A percentile compares a stretch with the other conserved stretches of the same genome.
Conservation (phyloP, 2,888 invertebrate species). For the Halocaridina rubra region DNA sequence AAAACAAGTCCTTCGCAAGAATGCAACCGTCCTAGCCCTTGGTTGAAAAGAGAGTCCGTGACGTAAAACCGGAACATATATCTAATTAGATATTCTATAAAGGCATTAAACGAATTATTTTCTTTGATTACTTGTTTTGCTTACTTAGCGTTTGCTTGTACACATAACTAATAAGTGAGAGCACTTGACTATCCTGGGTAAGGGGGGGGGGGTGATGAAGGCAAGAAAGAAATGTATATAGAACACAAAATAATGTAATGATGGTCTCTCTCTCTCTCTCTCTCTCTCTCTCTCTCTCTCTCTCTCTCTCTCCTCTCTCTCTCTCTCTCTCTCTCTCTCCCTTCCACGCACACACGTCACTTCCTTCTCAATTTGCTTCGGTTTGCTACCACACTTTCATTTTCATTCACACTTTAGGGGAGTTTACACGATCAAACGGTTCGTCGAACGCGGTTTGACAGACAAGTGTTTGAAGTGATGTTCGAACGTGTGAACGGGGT, state of each 20-base stretch:
- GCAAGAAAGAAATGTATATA: not conserved
- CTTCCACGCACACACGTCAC: not conserved
- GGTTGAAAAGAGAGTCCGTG: too few relatives aligned
- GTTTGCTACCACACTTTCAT: not conserved
- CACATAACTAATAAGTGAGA: too few relatives aligned
- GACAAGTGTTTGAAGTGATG: too few relatives aligned
- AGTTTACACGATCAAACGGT: too few relatives aligned
- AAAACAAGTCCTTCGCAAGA: too few relatives aligned
- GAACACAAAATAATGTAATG: conserved; percentile 4
- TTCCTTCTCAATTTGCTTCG: not conserved
- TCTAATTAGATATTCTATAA: not conserved
- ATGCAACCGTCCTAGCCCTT: too few relatives aligned
- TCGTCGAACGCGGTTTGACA: too few relatives aligned
- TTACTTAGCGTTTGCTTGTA: not conserved
- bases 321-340: not conserved
- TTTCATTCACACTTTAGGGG: too few relatives aligned
- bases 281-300: not conserved
- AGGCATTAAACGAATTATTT: not conserved
- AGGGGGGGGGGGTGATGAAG: not conserved
- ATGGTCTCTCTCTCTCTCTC: conserved; percentile 7
- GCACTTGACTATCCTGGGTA: too few relatives aligned
- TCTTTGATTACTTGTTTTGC: not conserved
- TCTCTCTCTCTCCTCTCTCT: not conserved
- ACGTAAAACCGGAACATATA: too few relatives aligned
- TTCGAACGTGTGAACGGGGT: too few relatives aligned